These are phyloP conservation scores for Erinaceus europaeus DNA, from an alignment of 2,113 vertebrate species.

Conservation along the genomic window DNA sequence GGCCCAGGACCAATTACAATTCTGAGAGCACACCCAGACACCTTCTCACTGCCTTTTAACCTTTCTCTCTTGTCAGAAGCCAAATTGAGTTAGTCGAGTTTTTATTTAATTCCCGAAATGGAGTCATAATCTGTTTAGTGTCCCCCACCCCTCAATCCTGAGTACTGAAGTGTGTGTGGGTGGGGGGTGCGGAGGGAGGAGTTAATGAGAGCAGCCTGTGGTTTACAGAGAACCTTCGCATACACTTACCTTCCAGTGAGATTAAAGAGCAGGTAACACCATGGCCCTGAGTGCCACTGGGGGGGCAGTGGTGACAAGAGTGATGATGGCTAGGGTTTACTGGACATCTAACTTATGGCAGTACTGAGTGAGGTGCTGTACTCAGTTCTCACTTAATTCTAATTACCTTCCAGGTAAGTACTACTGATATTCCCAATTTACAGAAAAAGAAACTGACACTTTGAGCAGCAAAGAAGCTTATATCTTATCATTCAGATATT, in stretches of 20 bases:
- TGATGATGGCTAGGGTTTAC: not conserved
- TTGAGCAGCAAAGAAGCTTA: not conserved
- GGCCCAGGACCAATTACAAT: constrained; percentile 52
- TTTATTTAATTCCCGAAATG: constrained; percentile 80
- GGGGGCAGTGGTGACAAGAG: not conserved
- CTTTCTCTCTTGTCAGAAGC: constrained; percentile 68
- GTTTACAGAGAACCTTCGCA: constrained; percentile 30
- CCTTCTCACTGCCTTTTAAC: constrained; percentile 73
- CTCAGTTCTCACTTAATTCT: not conserved
- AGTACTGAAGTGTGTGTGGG: constrained; percentile 22
- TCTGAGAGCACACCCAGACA: constrained; percentile 61
- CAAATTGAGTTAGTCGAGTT: constrained; percentile 75
- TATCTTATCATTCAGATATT: not conserved
- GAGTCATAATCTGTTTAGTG: constrained; percentile 74
- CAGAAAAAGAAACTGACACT: constrained; percentile 33
- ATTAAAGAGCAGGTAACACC: not conserved
- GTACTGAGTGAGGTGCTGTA: not conserved
- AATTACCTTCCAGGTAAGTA: not conserved
- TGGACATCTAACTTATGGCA: not conserved
- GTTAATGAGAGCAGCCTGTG: constrained; percentile 30
- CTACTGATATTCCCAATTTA: not conserved
- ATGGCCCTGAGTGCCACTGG: not conserved
- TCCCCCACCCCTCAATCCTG: constrained; percentile 69
- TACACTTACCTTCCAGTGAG: not conserved
- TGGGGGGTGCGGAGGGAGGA: not conserved